phyloP scores from a whole-genome alignment of 2,113 vertebrate species.

The Myotis brandtii region DNA sequence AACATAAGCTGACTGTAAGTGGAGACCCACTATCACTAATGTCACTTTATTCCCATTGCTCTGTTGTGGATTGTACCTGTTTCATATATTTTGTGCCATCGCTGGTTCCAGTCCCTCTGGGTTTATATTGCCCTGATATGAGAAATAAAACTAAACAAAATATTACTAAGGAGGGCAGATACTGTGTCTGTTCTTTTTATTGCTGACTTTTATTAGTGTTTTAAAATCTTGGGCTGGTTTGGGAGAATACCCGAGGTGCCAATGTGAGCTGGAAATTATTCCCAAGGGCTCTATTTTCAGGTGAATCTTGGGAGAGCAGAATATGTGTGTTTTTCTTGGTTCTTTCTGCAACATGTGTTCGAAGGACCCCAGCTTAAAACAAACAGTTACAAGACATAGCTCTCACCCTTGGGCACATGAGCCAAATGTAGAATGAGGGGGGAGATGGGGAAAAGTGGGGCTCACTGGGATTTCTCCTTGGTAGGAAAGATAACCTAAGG shows the following conservation, averaged over 20 bases:
- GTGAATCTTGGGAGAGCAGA: not conserved
- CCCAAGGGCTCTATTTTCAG: not conserved
- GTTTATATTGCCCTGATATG: constrained; percentile 57
- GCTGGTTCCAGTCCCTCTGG: not conserved
- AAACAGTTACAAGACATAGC: not conserved
- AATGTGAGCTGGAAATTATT: not conserved
- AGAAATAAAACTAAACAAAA: constrained; percentile 76
- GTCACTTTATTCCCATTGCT: constrained; percentile 38
- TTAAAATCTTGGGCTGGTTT: constrained; percentile 54
- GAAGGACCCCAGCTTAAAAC: not conserved
- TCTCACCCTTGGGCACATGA: not conserved
- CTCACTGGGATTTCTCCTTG: not conserved
- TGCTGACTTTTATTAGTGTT: constrained; percentile 32
- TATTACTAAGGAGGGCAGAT: constrained; percentile 54
- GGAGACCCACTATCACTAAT: not conserved
- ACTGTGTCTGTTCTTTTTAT: constrained; percentile 67
- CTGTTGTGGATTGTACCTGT: not conserved
- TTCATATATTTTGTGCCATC: constrained; percentile 61
- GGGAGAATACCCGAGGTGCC: constrained; percentile 34
- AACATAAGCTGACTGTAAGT: not conserved
- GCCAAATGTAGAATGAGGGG: not conserved
- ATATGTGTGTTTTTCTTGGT: not conserved
- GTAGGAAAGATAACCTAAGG: not conserved
- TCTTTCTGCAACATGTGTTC: not conserved
- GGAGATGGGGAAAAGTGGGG: rapidly evolving